Evolutionary conservation across 1,140 invertebrate species (phyloP).

Genomic region (Psilanteris sp.): DNA sequence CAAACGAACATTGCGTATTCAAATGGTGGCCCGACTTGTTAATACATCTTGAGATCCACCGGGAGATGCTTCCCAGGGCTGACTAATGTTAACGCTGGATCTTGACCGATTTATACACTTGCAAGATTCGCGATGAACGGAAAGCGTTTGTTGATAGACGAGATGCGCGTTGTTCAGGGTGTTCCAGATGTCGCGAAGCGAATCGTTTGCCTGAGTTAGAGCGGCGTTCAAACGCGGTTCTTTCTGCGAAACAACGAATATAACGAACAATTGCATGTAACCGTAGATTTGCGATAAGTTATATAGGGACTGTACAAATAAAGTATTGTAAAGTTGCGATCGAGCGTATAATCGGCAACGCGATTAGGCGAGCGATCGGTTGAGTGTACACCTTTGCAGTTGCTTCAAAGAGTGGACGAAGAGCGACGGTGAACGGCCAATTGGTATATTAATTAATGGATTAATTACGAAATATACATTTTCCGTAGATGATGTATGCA

Average conservation of each 20-base stretch:
- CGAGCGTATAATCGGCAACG: neutral
- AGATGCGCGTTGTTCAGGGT: too few relatives aligned
- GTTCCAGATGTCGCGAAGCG: too few relatives aligned
- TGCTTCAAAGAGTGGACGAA: constrained; percentile 60
- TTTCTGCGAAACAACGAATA: constrained; percentile 31
- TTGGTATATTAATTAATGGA: constrained; percentile 75
- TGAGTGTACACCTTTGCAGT: constrained; percentile 21
- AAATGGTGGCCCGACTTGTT: too few relatives aligned
- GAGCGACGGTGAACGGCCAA: constrained; percentile 69
- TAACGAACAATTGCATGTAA: constrained; percentile 14
- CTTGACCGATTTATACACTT: too few relatives aligned
- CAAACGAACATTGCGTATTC: too few relatives aligned
- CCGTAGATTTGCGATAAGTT: constrained; percentile 30
- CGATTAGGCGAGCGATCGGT: constrained; percentile 9
- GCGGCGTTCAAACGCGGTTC: too few relatives aligned
- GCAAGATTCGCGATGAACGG: too few relatives aligned
- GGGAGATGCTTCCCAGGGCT: too few relatives aligned
- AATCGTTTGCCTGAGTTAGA: neutral
- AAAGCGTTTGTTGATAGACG: too few relatives aligned
- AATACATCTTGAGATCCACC: too few relatives aligned
- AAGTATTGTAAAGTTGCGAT: constrained; percentile 46
- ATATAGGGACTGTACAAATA: constrained; percentile 30
- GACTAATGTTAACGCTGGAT: too few relatives aligned
- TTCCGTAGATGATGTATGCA: constrained; percentile 75
- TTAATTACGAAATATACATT: constrained; percentile 68